Evolutionary conservation across 2,113 vertebrate genomes (phyloP).

Genomic region (Fulica atra): DNA sequence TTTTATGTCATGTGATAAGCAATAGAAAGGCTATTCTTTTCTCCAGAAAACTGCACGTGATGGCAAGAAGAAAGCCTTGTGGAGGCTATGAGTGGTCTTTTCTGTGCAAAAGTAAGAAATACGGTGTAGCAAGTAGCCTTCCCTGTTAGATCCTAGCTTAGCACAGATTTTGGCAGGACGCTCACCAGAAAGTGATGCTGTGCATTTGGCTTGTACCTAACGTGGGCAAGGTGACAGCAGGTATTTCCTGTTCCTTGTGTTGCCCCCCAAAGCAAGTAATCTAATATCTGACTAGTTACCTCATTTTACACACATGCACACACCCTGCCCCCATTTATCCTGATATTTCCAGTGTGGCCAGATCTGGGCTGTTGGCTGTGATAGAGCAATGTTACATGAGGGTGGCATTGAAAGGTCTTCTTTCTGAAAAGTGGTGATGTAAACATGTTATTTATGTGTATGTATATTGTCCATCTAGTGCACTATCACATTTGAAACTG

Average conservation of each 20-base stretch:
- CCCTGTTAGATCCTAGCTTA: not conserved
- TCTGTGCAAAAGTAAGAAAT: not conserved
- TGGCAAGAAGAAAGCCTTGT: not conserved
- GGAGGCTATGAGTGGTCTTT: not conserved
- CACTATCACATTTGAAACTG: not conserved
- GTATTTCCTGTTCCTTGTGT: not conserved
- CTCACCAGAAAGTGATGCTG: not conserved
- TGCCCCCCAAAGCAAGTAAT: not conserved
- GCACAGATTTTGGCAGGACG: not conserved
- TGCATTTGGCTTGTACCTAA: not conserved
- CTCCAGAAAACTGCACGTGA: not conserved
- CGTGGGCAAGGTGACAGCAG: not conserved
- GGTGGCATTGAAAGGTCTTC: not conserved
- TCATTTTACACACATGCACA: not conserved
- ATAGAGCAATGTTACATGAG: not conserved
- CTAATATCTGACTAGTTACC: not conserved
- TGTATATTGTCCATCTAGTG: not conserved
- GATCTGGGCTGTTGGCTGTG: not conserved
- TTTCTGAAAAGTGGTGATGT: not conserved
- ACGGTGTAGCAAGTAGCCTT: not conserved
- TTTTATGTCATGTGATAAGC: not conserved
- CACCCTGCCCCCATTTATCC: not conserved
- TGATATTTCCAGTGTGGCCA: not conserved
- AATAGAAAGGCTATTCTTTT: not conserved
- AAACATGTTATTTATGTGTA: not conserved